Evolutionary conservation across 2,797 vertebrate genomes (phyloP).

Genomic region (Myripristis murdjan): DNA sequence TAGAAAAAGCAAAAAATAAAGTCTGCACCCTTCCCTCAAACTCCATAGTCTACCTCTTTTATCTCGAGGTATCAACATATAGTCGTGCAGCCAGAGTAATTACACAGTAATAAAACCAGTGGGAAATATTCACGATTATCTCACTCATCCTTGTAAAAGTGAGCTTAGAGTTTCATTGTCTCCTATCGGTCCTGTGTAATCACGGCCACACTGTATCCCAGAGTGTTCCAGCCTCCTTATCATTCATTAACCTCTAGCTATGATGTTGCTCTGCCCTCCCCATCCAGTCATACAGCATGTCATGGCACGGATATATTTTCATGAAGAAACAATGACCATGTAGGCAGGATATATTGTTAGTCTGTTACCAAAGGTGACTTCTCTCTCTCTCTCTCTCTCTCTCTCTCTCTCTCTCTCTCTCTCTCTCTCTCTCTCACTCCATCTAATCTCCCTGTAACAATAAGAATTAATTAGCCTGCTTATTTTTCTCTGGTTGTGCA

Average conservation of each 20-base stretch:
- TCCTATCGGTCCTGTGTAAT: slow-evolving; percentile 74
- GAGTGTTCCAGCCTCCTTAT: slow-evolving; percentile 83
- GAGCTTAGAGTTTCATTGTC: slow-evolving; percentile 70
- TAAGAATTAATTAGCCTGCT: slow-evolving; percentile 99
- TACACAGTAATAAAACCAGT: slow-evolving; percentile 46
- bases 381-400: slow-evolving; percentile 83
- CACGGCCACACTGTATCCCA: slow-evolving; percentile 74
- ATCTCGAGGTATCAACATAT: slow-evolving; percentile 26
- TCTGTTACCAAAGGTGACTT: slow-evolving; percentile 93
- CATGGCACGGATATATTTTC: slow-evolving; percentile 81
- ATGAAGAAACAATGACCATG: slow-evolving; percentile 84
- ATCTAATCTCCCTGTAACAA: slow-evolving; percentile 99
- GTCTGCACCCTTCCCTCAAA: background rate
- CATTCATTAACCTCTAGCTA: slow-evolving; percentile 92
- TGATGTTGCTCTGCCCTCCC: slow-evolving; percentile 78
- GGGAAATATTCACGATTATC: slow-evolving; percentile 67
- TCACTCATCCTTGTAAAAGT: slow-evolving; percentile 65
- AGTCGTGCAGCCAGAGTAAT: slow-evolving; percentile 28
- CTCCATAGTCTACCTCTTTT: slow-evolving; percentile 1
- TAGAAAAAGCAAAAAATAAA: background rate
- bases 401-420: slow-evolving; percentile 85
- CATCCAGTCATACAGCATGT: slow-evolving; percentile 74
- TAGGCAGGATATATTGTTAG: slow-evolving; percentile 88
- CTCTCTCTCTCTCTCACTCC: slow-evolving; percentile 83
- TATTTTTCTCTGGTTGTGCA: slow-evolving; percentile 96